These are phyloP conservation scores for Troilus luridus DNA, from an alignment of 2,888 invertebrate species.

Conservation along the genomic window DNA sequence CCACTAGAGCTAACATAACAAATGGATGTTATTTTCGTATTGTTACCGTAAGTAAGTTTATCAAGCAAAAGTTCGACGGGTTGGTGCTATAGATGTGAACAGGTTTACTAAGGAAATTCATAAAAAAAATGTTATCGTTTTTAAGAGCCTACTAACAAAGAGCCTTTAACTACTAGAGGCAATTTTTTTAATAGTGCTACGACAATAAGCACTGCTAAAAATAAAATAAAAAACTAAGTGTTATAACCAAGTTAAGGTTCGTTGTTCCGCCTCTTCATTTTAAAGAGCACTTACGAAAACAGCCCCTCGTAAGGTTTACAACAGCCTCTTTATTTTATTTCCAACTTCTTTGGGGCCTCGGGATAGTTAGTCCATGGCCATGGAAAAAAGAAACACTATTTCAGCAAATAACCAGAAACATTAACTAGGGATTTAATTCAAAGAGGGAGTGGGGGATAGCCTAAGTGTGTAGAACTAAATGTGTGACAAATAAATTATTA, in stretches of 20 bases:
- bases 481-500: too few relatives aligned
- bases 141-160: background rate
- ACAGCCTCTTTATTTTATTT: background rate
- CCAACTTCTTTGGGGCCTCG: background rate
- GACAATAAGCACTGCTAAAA: background rate
- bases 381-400: background rate
- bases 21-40: too few relatives aligned
- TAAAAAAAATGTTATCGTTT: too few relatives aligned
- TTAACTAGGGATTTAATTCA: background rate
- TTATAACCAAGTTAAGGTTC: slow-evolving; percentile 1
- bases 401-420: background rate
- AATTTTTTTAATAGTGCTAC: background rate
- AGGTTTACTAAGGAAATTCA: too few relatives aligned
- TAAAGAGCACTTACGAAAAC: background rate
- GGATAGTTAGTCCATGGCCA: background rate
- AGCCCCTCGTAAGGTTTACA: background rate
- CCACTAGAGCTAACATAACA: too few relatives aligned
- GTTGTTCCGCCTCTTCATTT: slow-evolving; percentile 4
- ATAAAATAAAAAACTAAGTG: background rate
- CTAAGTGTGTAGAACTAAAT: too few relatives aligned
- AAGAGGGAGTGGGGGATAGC: too few relatives aligned
- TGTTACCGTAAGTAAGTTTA: too few relatives aligned
- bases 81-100: too few relatives aligned
- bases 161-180: background rate
- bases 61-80: too few relatives aligned